Conservation (phyloP, 2,888 invertebrate genomes). For the Cosmia trapezina region DNA sequence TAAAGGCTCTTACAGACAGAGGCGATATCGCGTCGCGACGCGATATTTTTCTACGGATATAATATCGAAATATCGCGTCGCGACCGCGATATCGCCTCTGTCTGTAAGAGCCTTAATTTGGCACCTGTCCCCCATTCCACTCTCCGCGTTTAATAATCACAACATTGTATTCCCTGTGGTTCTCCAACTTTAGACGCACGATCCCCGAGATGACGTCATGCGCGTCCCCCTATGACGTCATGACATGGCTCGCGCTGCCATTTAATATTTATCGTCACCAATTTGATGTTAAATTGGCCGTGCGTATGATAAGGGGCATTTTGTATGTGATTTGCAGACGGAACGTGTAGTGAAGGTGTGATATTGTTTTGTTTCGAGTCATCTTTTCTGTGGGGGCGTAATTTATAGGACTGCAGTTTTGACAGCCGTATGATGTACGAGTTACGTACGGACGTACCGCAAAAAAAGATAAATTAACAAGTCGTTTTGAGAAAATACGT, state of each 20-base stretch:
- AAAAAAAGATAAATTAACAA: no score
- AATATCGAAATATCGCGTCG: no score
- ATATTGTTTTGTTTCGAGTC: slow-evolving; percentile 16
- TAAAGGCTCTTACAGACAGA: no score
- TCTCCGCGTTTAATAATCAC: slow-evolving; percentile 37
- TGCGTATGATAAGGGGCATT: slow-evolving; percentile 28
- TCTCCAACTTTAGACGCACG: slow-evolving; percentile 36
- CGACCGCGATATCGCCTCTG: no score
- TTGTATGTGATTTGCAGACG: slow-evolving; percentile 7
- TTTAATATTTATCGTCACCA: slow-evolving; percentile 54
- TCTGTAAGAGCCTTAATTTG: no score
- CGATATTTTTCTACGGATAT: no score
- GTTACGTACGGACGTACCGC: no score
- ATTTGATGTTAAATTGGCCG: slow-evolving; percentile 39
- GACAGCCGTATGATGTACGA: no score
- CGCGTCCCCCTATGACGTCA: slow-evolving; percentile 14
- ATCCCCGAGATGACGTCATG: slow-evolving; percentile 11
- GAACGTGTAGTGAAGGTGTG: background rate
- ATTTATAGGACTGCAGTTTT: no score
- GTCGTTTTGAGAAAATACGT: no score
- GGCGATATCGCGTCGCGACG: no score
- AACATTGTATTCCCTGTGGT: slow-evolving; percentile 23
- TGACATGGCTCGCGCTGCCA: background rate
- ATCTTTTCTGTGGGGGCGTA: background rate
- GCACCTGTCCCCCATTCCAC: background rate